phyloP scores from a whole-genome alignment of 2,113 vertebrate species.

The Clarias macrocephalus region DNA sequence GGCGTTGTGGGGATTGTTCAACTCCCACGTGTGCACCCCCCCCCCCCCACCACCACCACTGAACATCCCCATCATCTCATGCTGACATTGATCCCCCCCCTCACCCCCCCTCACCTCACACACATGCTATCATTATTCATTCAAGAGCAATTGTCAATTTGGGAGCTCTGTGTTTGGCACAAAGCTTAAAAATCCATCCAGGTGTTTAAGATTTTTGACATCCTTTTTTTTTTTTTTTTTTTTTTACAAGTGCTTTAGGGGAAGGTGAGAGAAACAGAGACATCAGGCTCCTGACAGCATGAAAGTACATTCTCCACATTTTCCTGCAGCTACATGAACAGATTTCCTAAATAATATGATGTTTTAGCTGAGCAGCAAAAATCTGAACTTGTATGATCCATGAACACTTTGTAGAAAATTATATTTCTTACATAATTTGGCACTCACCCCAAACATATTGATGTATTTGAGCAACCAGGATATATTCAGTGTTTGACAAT shows the following conservation, averaged over 20 bases:
- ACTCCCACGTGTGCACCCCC: no score
- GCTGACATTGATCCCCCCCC: conserved; percentile 38
- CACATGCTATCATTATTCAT: conserved; percentile 21
- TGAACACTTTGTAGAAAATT: background rate
- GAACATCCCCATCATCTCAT: conserved; percentile 36
- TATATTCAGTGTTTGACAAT: background rate
- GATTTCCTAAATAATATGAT: background rate
- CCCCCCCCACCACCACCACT: background rate
- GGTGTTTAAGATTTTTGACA: conserved; percentile 3
- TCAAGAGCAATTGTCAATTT: background rate
- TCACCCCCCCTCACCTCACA: conserved; percentile 2
- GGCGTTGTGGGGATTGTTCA: conserved; percentile 37
- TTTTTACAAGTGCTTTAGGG: background rate
- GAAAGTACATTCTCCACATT: background rate
- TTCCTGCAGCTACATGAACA: background rate
- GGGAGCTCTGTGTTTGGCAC: background rate
- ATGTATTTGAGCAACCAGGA: background rate
- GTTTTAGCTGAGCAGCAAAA: background rate
- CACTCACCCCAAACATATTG: background rate
- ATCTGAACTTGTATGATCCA: background rate
- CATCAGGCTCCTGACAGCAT: background rate
- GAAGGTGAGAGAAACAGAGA: background rate
- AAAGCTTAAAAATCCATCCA: background rate
- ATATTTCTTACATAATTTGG: background rate
- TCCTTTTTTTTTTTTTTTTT: conserved; percentile 13